Base-by-base conservation (phyloP, 2,113 vertebrate genomes). In the Mirza zaza region DNA sequence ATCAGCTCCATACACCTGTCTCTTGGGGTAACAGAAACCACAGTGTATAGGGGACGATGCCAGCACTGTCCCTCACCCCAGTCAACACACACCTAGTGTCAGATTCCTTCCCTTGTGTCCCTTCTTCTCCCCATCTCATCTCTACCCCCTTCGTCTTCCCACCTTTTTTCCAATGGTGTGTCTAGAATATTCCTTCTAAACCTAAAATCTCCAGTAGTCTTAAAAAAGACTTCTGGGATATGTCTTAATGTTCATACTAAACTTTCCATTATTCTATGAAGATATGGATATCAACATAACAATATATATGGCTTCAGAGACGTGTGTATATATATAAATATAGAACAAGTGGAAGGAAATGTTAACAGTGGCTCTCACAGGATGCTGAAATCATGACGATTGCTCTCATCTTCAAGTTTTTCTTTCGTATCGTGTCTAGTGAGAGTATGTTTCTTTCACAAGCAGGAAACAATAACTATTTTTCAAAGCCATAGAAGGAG, bases 121-220 rank as follows among this genome's bases (percentile, higher is more conserved):
- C 10, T 13, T 48, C n/a, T 50, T 27, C 25, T 32, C 0, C 4
- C 34, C 45, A 48, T 48, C 10, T 59, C 48, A 48, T 50, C n/a
- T 87, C 81, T n/a, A 79, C 36, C 29, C 42, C 67, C 45, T 83
- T 73, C 11, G 63, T 6, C 67, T 73, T 52, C 57, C 52, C 14
- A 89, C 27, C 29, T 27, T 79, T 82, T 34, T 36, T 45, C 85
- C 5, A 86, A 0, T 9, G 17, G 11, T 73, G 1, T 55, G 34
- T 68, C 75, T 79, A 39, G 52, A 77, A 42, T 87, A 77, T 71
- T 89, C 34, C 55, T 67, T 92, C 55, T 82, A 29, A 83, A 80
- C 32, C 23, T 21, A 29, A 42, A 70, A 45, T 68, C 9, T 90
- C 79, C 75, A 50, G 4, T 4, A 34, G 39, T 80, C 55, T 83